Evolutionary conservation across 2,797 vertebrate species (phyloP).

Genomic region (Nasua narica): DNA sequence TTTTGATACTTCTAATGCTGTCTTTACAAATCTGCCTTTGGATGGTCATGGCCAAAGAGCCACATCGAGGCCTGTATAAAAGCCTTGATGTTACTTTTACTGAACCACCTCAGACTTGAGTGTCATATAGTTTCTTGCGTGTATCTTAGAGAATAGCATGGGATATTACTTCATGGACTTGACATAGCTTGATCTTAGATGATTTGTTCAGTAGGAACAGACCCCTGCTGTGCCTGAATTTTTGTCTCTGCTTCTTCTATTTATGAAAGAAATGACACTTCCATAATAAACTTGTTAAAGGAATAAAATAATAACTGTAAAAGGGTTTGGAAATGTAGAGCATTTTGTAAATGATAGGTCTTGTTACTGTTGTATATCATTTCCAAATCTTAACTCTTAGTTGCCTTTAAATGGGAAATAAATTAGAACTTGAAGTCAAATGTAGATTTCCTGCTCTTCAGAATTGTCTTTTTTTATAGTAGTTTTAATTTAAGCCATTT

Average conservation of each 20-base stretch:
- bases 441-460: background rate
- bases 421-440: background rate
- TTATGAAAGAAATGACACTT: background rate
- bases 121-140: background rate
- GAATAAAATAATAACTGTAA: background rate
- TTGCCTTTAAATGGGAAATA: conserved; percentile 19
- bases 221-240: background rate
- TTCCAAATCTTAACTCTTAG: background rate
- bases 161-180: background rate
- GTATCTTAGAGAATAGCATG: background rate
- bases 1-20: background rate
- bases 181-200: background rate
- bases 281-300: background rate
- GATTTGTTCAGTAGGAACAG: background rate
- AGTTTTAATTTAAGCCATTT: conserved; percentile 11
- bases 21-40: background rate
- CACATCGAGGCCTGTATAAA: background rate
- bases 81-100: background rate
- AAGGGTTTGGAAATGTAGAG: background rate
- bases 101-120: background rate
- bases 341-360: background rate
- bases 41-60: background rate
- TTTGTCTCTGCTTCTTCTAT: background rate
- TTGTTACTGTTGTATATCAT: background rate
- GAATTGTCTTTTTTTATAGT: background rate